Evolutionary conservation across 2,888 invertebrate species (phyloP), one percentile per base, ranked within the genome.

Genomic region (Iphiclides podalirius): DNA sequence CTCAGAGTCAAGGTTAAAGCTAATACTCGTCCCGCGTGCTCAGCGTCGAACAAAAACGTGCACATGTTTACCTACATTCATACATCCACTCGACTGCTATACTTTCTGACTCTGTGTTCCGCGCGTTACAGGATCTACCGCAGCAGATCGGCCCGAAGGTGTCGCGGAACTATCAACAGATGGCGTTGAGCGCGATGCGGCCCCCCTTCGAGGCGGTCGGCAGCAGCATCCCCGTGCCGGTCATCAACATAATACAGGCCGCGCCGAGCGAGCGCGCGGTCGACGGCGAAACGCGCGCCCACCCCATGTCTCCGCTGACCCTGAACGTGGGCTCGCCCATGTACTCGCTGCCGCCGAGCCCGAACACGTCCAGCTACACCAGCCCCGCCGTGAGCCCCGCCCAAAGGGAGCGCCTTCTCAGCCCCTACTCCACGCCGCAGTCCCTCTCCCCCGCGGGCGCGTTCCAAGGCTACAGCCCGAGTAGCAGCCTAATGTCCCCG

Each of bases 341-440:
- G 70, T 83, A 83, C 47, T 81, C 84, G 0, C 54, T 83, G 9
- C 81, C 84, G 0, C 64, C 80, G 3, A 84, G 84, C 53, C 85
- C 87, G 0, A 80, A 72, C 28, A 70, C 65, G 0, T 53, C 68
- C 1, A 74, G 64, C 44, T 82, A 76, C 51, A 86, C 82, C 45
- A 86, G 84, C 44, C 84, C 87, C 1, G 74, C 72, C 0, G 73
- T 85, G 59, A 85, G 85, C 42, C 87, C 87, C 4, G 78, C 70
- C 9, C 79, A 75, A 28, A 71, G 66, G 49, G 81, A 83, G 11
- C 73, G 75, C 34, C 62, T 76, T 2, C 65, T 78, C 52, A 86
- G 86, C 39, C 83, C 84, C 0, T 86, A 85, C 51, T 70, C 77
- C 39, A 82, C 85, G 0, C 79, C 85, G 0, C 83, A 80, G 51